Percentiles rank a stretch among this genome's conserved stretches.
Conservation (phyloP, 2,797 vertebrate genomes). For the Cossypha dichroa region DNA sequence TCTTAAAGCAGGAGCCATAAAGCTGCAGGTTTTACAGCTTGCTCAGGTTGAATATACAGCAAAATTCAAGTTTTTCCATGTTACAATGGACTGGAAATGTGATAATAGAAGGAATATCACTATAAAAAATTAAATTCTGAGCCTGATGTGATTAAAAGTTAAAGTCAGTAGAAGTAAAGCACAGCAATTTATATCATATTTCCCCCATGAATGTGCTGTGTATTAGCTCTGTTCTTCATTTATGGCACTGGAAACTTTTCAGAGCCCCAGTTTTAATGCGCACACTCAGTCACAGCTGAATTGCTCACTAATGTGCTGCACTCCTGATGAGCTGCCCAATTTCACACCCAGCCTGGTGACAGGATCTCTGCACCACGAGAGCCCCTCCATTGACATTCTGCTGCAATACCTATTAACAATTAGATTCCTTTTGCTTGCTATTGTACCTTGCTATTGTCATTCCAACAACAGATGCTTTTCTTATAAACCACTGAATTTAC, state of each 20-base stretch:
- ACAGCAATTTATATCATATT: not conserved
- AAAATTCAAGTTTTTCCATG: not conserved
- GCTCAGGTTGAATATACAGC: not conserved
- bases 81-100: not conserved
- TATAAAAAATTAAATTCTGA: conserved; percentile 32
- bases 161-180: not conserved
- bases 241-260: conserved; percentile 48
- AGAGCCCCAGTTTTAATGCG: conserved; percentile 15
- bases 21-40: not conserved
- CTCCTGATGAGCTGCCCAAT: conserved; percentile 62
- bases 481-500: conserved; percentile 72
- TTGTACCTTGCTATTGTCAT: conserved; percentile 66
- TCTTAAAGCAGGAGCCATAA: not conserved
- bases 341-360: conserved; percentile 56
- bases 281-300: conserved; percentile 47
- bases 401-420: conserved; percentile 54
- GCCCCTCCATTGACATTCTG: conserved; percentile 61
- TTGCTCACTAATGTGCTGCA: conserved; percentile 51
- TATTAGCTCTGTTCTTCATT: conserved; percentile 58
- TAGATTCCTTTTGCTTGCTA: conserved; percentile 48
- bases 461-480: conserved; percentile 69
- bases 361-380: conserved; percentile 49
- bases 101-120: not conserved
- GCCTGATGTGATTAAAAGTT: conserved; percentile 4
- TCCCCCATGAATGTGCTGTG: not conserved